Evolutionary conservation across 2,888 invertebrate species (phyloP).

Genomic region (Monopis laevigella): DNA sequence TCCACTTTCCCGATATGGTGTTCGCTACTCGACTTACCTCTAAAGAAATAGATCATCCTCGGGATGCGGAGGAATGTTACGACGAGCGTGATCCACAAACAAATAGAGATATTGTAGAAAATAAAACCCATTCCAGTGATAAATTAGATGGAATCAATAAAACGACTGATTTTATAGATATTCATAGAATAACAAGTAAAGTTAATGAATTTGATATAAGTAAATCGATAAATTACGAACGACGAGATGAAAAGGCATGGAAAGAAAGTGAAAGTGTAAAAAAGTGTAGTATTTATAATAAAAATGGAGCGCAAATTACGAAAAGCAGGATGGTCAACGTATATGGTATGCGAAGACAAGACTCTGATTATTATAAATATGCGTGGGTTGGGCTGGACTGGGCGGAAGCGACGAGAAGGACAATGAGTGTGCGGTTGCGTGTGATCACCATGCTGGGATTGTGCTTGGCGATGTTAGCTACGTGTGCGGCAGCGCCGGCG

Average conservation of each 20-base stretch:
- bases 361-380: constrained; percentile 55
- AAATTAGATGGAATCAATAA: constrained; percentile 42
- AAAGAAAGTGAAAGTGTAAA: constrained; percentile 29
- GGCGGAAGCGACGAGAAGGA: constrained; percentile 40
- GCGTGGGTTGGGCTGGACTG: constrained; percentile 35
- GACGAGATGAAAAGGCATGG: constrained; percentile 30
- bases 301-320: constrained; percentile 20
- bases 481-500: constrained; percentile 40
- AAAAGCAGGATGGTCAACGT: constrained; percentile 42
- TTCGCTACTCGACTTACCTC: constrained; percentile 11
- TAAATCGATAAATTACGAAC: constrained; percentile 41
- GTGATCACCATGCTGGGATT: constrained; percentile 36
- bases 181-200: neutral
- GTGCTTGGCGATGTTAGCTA: constrained; percentile 39
- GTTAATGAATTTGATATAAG: constrained; percentile 30
- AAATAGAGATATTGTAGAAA: constrained; percentile 25
- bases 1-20: constrained; percentile 9
- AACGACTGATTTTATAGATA: constrained; percentile 42
- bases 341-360: constrained; percentile 41
- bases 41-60: constrained; percentile 16
- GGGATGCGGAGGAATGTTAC: constrained; percentile 20
- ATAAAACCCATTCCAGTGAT: constrained; percentile 46
- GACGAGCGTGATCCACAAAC: constrained; percentile 25
- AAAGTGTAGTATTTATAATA: constrained; percentile 25
- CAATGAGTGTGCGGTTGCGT: constrained; percentile 43